Percentiles rank a stretch among this genome's conserved stretches.
Conservation (phyloP, 1,140 invertebrate species). For the Diachasma alloeum region DNA sequence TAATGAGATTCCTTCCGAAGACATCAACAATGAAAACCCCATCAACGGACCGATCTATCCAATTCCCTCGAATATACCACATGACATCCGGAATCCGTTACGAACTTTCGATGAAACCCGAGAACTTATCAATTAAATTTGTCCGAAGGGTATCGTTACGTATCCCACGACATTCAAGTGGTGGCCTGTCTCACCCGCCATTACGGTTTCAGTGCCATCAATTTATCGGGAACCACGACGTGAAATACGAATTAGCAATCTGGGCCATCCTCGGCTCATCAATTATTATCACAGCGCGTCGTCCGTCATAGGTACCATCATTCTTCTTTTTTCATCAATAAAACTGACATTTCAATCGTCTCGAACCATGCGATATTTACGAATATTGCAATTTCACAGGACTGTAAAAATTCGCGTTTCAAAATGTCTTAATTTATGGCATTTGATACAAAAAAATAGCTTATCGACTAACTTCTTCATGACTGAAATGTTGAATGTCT, state of each 20-base stretch:
- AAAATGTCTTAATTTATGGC: too few relatives aligned
- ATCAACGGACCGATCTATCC: background rate
- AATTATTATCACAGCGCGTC: conserved; percentile 21
- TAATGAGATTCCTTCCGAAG: too few relatives aligned
- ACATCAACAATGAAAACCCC: background rate
- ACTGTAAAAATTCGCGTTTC: too few relatives aligned
- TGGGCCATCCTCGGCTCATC: conserved; percentile 24
- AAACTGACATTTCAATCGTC: background rate
- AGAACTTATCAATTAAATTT: conserved; percentile 12
- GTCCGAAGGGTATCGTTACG: background rate
- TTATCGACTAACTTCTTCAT: too few relatives aligned
- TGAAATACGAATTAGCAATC: conserved; percentile 33
- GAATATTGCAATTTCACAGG: background rate
- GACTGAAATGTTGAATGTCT: too few relatives aligned
- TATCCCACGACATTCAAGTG: conserved; percentile 2
- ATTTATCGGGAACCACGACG: conserved; percentile 22
- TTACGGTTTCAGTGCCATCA: conserved; percentile 27
- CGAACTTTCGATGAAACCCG: background rate
- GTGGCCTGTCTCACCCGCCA: conserved; percentile 14
- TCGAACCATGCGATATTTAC: background rate
- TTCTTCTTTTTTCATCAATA: background rate
- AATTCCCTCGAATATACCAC: background rate
- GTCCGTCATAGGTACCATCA: background rate
- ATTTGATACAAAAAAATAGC: too few relatives aligned
- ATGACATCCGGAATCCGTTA: background rate